These are phyloP conservation scores for Trissoscelio sp. DNA, from an alignment of 2,888 invertebrate species.

Conservation along the genomic window DNA sequence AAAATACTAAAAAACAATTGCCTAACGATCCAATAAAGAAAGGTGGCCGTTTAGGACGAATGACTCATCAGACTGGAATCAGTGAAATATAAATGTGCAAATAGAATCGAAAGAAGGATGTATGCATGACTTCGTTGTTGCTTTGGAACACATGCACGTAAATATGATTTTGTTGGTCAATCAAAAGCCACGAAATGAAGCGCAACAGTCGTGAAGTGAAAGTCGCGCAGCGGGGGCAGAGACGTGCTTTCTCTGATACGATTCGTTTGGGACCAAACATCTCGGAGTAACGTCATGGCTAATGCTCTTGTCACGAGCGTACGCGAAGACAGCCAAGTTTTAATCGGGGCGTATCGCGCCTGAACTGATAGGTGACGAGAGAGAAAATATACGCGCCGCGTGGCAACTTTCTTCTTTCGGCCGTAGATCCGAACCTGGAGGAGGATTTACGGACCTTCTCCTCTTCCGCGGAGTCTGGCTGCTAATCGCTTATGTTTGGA, in stretches of 20 bases:
- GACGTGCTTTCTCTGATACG: constrained; percentile 43
- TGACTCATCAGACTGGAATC: too few relatives aligned
- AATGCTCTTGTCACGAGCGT: constrained; percentile 46
- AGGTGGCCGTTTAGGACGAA: too few relatives aligned
- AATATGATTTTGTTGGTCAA: constrained; percentile 23
- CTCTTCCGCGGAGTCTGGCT: constrained; percentile 33
- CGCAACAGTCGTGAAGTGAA: constrained; percentile 55
- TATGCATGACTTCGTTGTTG: background rate
- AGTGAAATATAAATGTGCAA: too few relatives aligned
- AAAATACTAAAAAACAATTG: too few relatives aligned
- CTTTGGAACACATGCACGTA: constrained; percentile 1
- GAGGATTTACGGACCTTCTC: constrained; percentile 57
- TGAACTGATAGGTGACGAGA: constrained; percentile 41
- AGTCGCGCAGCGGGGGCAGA: constrained; percentile 38
- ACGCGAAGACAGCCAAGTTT: constrained; percentile 53
- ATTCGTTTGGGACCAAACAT: constrained; percentile 37
- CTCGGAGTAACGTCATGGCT: constrained; percentile 28
- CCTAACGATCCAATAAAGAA: too few relatives aligned
- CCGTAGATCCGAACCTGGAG: constrained; percentile 13
- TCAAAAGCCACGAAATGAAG: constrained; percentile 51
- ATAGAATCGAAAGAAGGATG: too few relatives aligned
- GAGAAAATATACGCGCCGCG: constrained; percentile 51
- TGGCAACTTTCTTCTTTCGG: constrained; percentile 67
- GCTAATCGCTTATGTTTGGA: constrained; percentile 16
- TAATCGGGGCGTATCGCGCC: constrained; percentile 69